A percentile compares a stretch with the other conserved stretches of the same genome.
Conservation (phyloP, 2,113 vertebrate genomes). For the Alouatta palliata region DNA sequence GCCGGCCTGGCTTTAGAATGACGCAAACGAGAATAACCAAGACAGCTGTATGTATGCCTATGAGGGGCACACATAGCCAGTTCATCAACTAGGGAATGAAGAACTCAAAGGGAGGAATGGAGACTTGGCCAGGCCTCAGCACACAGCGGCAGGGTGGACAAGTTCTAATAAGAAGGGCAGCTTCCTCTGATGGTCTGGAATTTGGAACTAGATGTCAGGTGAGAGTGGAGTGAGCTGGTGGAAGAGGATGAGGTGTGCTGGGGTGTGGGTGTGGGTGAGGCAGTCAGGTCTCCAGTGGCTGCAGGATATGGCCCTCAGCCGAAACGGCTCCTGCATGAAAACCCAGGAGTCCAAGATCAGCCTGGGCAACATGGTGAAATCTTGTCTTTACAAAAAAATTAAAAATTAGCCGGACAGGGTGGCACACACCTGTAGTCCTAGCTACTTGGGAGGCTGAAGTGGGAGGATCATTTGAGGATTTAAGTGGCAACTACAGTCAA, state of each 20-base stretch:
- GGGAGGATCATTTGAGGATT: neutral
- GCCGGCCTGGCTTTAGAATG: neutral
- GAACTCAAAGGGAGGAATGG: neutral
- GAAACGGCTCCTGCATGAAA: neutral
- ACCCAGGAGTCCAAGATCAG: neutral
- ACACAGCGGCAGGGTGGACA: neutral
- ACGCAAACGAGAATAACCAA: neutral
- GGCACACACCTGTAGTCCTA: too few relatives aligned
- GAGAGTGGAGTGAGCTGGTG: fast-evolving
- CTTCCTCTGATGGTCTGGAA: neutral
- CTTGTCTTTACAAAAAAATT: too few relatives aligned
- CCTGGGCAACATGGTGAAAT: too few relatives aligned
- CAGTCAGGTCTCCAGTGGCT: neutral
- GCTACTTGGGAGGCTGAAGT: too few relatives aligned
- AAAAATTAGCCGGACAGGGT: too few relatives aligned
- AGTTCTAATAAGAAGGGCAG: neutral
- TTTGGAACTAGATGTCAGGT: neutral
- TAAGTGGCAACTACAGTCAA: neutral
- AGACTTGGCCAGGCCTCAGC: neutral
- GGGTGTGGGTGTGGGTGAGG: too few relatives aligned
- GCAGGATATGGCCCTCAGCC: neutral
- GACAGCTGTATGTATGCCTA: neutral
- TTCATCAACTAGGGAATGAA: too few relatives aligned
- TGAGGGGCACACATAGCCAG: fast-evolving
- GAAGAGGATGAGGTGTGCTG: fast-evolving